Percentiles rank a stretch among this genome's conserved stretches.
These are phyloP conservation scores for Palloptera scutellata DNA, from an alignment of 2,888 invertebrate genomes.

Conservation along the genomic window DNA sequence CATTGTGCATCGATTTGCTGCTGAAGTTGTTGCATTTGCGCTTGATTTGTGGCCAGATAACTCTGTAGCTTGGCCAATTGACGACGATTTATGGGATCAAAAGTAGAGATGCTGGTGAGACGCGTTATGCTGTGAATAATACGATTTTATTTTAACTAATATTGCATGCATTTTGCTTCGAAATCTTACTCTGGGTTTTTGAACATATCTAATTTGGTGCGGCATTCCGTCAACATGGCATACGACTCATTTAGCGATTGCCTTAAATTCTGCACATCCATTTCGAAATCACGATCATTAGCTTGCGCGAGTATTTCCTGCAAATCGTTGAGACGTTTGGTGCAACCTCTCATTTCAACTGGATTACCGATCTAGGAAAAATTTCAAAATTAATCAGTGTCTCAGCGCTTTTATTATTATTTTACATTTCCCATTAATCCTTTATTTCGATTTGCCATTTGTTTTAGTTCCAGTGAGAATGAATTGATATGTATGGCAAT, in stretches of 20 bases:
- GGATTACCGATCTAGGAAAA: conserved; percentile 66
- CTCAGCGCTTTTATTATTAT: background rate
- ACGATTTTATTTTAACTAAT: background rate
- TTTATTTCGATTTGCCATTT: conserved; percentile 68
- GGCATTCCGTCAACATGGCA: conserved; percentile 61
- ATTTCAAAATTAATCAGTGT: background rate
- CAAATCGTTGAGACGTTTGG: conserved; percentile 66
- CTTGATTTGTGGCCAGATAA: conserved; percentile 76
- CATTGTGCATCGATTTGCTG: conserved; percentile 79
- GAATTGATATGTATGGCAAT: conserved; percentile 72
- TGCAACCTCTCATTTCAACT: conserved; percentile 67
- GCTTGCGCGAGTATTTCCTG: conserved; percentile 72
- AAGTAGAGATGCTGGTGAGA: conserved; percentile 49
- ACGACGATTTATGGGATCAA: conserved; percentile 62
- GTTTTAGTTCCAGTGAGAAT: conserved; percentile 73
- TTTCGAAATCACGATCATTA: conserved; percentile 70
- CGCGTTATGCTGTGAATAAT: conserved; percentile 49
- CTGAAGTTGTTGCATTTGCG: conserved; percentile 77
- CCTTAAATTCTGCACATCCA: conserved; percentile 69
- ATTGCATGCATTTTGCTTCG: background rate
- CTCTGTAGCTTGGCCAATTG: conserved; percentile 76
- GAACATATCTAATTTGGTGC: conserved; percentile 57
- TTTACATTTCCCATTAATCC: conserved; percentile 59
- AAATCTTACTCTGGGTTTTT: conserved; percentile 58
- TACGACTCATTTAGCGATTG: conserved; percentile 65